Evolutionary conservation across 2,888 invertebrate species (phyloP).

Genomic region (Sarcophaga carnaria): DNA sequence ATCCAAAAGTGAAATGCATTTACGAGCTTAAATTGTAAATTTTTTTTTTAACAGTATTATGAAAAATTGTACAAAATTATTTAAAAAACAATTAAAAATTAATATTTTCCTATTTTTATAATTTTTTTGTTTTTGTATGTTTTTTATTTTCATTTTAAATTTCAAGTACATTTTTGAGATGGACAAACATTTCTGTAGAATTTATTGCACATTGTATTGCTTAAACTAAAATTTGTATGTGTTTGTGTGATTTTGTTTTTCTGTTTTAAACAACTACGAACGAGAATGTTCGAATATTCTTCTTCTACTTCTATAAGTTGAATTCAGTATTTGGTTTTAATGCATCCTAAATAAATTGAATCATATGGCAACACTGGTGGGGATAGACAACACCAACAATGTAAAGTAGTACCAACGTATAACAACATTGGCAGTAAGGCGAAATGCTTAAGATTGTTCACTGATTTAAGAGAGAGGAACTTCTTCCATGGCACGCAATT

Average conservation of each 20-base stretch:
- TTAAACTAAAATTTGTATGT: constrained; percentile 10
- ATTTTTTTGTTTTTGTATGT: background rate
- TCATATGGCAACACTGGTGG: constrained; percentile 52
- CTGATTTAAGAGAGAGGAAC: constrained; percentile 78
- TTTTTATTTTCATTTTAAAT: background rate
- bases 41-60: constrained; percentile 2
- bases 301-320: background rate
- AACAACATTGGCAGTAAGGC: background rate
- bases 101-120: background rate
- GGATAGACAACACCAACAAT: background rate
- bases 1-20: constrained; percentile 53
- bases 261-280: constrained; percentile 10
- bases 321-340: constrained; percentile 38
- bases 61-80: constrained; percentile 21
- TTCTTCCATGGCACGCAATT: constrained; percentile 78
- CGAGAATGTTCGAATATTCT: constrained; percentile 18
- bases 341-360: constrained; percentile 24
- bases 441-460: background rate
- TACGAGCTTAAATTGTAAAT: constrained; percentile 33
- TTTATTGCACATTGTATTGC: constrained; percentile 12
- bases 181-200: background rate
- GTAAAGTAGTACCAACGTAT: background rate
- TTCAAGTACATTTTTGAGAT: background rate
- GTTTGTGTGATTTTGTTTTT: background rate
- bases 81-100: constrained; percentile 30